phyloP scores from a whole-genome alignment of 2,888 invertebrate species.

The Gastracanthus pulcherrimus region DNA sequence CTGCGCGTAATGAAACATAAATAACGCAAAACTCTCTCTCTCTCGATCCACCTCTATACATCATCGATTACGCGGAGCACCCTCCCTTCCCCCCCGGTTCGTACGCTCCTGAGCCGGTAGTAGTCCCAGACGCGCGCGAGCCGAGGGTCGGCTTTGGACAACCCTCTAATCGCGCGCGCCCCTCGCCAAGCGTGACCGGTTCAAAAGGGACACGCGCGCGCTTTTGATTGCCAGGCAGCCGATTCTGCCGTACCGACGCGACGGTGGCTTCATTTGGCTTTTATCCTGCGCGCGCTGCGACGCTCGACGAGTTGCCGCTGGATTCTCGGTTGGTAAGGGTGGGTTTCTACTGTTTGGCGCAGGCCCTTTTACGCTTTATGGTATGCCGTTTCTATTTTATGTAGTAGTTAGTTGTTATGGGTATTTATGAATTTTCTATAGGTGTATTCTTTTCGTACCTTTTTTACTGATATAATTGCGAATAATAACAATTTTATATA shows the following conservation, averaged over 20 bases:
- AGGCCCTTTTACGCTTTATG: conserved; percentile 45
- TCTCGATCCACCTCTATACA: neutral
- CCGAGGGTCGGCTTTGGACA: conserved; percentile 31
- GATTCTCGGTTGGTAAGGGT: conserved; percentile 32
- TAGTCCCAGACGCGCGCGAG: conserved; percentile 23
- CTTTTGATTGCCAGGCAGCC: too few relatives aligned
- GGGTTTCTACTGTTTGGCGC: neutral
- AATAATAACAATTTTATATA: too few relatives aligned
- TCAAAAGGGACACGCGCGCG: neutral
- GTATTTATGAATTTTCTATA: too few relatives aligned
- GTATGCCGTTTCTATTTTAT: neutral
- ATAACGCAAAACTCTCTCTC: conserved; percentile 19
- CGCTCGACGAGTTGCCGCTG: neutral
- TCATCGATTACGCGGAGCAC: conserved; percentile 45
- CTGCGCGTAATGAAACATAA: conserved; percentile 42
- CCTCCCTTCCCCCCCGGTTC: neutral
- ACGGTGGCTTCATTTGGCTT: neutral
- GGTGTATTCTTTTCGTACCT: too few relatives aligned
- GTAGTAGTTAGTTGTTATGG: too few relatives aligned
- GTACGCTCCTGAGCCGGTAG: conserved; percentile 44
- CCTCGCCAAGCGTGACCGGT: neutral
- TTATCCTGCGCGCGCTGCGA: conserved; percentile 19
- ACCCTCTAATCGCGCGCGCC: conserved; percentile 8
- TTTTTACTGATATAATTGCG: too few relatives aligned
- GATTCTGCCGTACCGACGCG: conserved; percentile 49